Percentiles rank a stretch among this genome's conserved stretches.
Evolutionary conservation across 2,113 vertebrate species (phyloP).

Genomic region (Apus apus): DNA sequence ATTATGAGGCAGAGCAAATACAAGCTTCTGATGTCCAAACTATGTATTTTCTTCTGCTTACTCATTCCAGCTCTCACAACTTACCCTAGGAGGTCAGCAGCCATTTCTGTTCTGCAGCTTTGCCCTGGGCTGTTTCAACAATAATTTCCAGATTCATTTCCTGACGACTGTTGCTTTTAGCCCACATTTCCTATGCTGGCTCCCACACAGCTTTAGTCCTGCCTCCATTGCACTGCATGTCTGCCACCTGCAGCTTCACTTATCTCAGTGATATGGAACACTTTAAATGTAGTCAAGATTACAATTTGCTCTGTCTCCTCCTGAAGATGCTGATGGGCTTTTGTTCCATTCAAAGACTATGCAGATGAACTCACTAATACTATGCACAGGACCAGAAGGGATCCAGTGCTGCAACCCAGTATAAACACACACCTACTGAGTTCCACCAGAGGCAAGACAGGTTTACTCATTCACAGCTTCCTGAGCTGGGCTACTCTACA

Average conservation of each 20-base stretch:
- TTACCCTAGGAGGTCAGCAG: conserved; percentile 27
- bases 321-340: not conserved
- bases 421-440: not conserved
- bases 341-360: not conserved
- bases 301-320: not conserved
- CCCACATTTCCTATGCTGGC: not conserved
- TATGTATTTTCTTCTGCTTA: not conserved
- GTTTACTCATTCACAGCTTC: not conserved
- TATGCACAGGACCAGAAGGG: not conserved
- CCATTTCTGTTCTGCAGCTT: conserved; percentile 41
- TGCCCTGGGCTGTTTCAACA: conserved; percentile 47
- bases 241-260: not conserved
- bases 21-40: conserved; percentile 4
- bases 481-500: not conserved
- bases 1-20: not conserved
- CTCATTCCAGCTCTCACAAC: conserved; percentile 3
- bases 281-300: not conserved
- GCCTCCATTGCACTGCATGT: not conserved
- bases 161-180: conserved; percentile 23
- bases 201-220: not conserved
- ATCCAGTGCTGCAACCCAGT: not conserved
- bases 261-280: not conserved
- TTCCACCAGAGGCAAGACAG: not conserved
- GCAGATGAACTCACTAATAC: not conserved
- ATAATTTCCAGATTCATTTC: conserved; percentile 55